Evolutionary conservation across 2,113 vertebrate species (phyloP).

Genomic region (Dasyurus viverrinus): DNA sequence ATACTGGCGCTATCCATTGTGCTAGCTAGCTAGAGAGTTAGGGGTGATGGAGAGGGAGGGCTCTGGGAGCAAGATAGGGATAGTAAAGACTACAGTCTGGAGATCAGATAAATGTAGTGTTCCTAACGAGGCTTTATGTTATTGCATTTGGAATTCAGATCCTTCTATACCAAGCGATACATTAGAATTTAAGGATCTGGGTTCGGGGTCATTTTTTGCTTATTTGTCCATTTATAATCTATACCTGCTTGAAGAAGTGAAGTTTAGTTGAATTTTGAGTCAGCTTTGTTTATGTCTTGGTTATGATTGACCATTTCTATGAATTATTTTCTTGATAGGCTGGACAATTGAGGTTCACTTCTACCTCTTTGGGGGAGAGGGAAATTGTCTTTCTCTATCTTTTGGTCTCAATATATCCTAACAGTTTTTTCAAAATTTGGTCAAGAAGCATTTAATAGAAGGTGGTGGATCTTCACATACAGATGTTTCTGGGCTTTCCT

Average conservation of each 20-base stretch:
- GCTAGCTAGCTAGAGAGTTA: background rate
- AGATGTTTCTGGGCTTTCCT: background rate
- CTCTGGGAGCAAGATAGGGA: background rate
- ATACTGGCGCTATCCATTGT: background rate
- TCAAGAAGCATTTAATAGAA: background rate
- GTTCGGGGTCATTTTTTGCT: background rate
- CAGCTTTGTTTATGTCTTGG: background rate
- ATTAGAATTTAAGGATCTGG: background rate
- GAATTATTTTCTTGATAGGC: background rate
- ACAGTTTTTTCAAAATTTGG: background rate
- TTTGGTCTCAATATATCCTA: background rate
- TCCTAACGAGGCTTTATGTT: background rate
- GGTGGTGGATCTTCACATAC: background rate
- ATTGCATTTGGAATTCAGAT: background rate
- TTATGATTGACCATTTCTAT: background rate
- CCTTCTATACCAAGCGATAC: background rate
- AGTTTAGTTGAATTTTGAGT: background rate
- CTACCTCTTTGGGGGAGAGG: background rate
- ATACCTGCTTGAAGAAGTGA: background rate
- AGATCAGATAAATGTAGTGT: background rate
- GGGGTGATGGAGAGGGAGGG: background rate
- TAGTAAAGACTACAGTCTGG: background rate
- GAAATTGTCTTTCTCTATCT: background rate
- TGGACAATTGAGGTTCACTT: background rate
- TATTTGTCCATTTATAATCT: background rate